Conservation (phyloP, 2,113 vertebrate species). For the Cinclus cinclus region DNA sequence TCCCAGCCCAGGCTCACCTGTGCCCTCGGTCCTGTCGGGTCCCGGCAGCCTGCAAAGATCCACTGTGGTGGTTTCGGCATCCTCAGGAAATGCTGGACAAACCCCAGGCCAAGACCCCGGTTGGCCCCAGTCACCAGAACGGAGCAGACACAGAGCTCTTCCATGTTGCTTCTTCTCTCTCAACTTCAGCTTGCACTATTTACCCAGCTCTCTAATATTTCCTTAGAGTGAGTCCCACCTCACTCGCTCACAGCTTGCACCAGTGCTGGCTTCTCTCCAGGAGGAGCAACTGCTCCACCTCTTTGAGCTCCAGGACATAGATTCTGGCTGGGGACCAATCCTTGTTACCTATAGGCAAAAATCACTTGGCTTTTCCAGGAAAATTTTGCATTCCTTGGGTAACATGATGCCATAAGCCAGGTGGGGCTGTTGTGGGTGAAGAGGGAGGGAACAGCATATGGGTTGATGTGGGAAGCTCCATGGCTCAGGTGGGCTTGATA, state of each 20-base stretch:
- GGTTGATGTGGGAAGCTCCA: not conserved
- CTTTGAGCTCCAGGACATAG: fast-evolving
- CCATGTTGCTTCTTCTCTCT: not conserved
- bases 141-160: fast-evolving
- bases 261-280: not conserved
- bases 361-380: not conserved
- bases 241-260: not conserved
- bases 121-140: conserved; percentile 66
- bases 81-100: conserved; percentile 10
- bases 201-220: not conserved
- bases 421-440: not conserved
- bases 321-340: not conserved
- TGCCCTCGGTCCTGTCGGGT: not conserved
- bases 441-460: not conserved
- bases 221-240: fast-evolving
- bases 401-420: not conserved
- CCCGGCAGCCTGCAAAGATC: conserved; percentile 54
- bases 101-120: conserved; percentile 24
- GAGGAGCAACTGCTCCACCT: not conserved
- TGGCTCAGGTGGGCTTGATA: not conserved
- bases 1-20: conserved; percentile 1
- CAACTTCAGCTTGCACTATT: fast-evolving
- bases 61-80: not conserved
- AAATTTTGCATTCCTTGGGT: not conserved
- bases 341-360: fast-evolving